phyloP scores from a whole-genome alignment of 2,888 invertebrate genomes.

The Phasia obesa region DNA sequence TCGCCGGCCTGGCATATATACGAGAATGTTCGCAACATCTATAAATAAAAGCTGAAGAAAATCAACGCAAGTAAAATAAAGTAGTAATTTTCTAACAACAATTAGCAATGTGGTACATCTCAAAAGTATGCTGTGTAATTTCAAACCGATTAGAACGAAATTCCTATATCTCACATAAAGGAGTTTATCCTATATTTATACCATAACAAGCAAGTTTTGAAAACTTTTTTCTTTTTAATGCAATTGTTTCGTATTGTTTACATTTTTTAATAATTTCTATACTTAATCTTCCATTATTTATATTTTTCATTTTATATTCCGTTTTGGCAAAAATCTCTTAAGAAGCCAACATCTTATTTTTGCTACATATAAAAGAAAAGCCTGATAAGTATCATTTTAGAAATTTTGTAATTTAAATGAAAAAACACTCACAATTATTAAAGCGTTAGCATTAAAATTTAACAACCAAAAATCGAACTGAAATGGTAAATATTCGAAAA shows the following conservation, averaged over 20 bases:
- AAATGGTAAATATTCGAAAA: constrained; percentile 64
- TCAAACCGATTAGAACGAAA: constrained; percentile 4
- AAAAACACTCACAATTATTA: constrained; percentile 20
- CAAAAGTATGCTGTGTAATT: constrained; percentile 32
- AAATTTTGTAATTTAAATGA: constrained; percentile 26
- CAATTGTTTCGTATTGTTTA: constrained; percentile 57
- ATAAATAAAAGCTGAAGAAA: neutral
- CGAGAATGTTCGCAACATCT: neutral
- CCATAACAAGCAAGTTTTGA: constrained; percentile 66
- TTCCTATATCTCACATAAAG: neutral
- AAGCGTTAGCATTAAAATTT: constrained; percentile 49
- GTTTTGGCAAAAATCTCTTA: constrained; percentile 13
- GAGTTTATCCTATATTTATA: constrained; percentile 8
- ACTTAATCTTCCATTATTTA: constrained; percentile 70
- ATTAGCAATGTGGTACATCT: constrained; percentile 39
- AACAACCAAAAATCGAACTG: constrained; percentile 20
- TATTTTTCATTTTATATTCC: constrained; percentile 53
- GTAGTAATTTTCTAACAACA: constrained; percentile 39
- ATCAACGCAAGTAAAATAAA: constrained; percentile 52
- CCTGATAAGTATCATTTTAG: constrained; percentile 41
- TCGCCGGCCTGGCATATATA: neutral
- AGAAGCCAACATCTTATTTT: constrained; percentile 36
- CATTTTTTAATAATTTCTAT: constrained; percentile 71
- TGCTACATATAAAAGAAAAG: constrained; percentile 32
- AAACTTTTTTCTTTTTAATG: constrained; percentile 61